Percentiles rank a stretch among this genome's conserved stretches.
phyloP scores from a whole-genome alignment of 64 coral and sea anemone genomes.

The Dendrophyllia cribrosa region DNA sequence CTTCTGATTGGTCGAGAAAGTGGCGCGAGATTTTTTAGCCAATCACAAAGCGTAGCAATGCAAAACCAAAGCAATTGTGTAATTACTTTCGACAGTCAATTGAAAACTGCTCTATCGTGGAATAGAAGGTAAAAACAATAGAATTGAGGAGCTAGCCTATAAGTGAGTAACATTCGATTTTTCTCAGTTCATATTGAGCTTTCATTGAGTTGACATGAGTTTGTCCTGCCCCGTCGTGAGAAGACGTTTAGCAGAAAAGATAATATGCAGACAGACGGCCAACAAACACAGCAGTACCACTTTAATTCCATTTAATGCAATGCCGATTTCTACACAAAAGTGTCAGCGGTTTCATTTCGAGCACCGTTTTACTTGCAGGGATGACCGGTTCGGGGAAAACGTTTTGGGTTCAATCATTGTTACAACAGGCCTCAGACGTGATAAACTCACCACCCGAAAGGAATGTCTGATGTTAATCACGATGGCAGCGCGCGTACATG shows the following conservation, averaged over 20 bases:
- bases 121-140: too few relatives aligned
- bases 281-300: neutral
- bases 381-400: conserved; percentile 53
- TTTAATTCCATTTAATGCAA: neutral
- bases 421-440: neutral
- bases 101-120: too few relatives aligned
- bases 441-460: conserved; percentile 35
- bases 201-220: neutral
- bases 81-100: too few relatives aligned
- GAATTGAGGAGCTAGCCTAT: too few relatives aligned
- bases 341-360: conserved; percentile 18
- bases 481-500: neutral
- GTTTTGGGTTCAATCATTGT: conserved; percentile 33
- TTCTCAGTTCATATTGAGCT: neutral
- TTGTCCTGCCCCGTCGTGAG: neutral
- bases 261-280: neutral
- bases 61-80: too few relatives aligned
- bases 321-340: neutral
- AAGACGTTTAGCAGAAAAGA: neutral
- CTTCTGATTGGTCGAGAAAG: too few relatives aligned
- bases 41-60: too few relatives aligned
- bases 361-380: conserved; percentile 59
- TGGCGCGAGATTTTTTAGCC: too few relatives aligned
- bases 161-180: too few relatives aligned
- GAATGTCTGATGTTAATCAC: conserved; percentile 37